These are phyloP conservation scores for Lymantria dispar DNA, from an alignment of 2,888 invertebrate genomes.

Conservation along the genomic window DNA sequence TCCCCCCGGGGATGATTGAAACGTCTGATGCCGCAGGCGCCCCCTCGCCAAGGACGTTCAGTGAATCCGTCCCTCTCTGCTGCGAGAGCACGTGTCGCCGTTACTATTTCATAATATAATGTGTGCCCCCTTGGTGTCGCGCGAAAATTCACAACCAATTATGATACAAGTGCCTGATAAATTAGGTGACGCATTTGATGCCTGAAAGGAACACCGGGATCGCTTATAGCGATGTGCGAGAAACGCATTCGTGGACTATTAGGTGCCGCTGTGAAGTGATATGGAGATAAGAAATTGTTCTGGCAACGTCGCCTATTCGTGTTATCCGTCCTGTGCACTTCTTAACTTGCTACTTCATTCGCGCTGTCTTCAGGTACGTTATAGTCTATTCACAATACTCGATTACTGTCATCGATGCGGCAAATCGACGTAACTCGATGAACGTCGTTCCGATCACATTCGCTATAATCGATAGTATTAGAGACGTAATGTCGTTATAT, in stretches of 20 bases:
- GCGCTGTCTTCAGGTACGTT: slow-evolving; percentile 65
- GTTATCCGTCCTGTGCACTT: slow-evolving; percentile 74
- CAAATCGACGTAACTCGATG: slow-evolving; percentile 20
- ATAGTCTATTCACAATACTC: slow-evolving; percentile 3
- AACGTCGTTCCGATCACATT: slow-evolving; percentile 32
- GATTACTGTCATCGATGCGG: slow-evolving; percentile 15
- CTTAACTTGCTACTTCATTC: slow-evolving; percentile 61
- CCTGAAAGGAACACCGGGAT: slow-evolving; percentile 69
- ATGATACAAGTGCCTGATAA: slow-evolving; percentile 80
- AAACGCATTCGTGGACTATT: slow-evolving; percentile 67
- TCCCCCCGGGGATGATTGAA: slow-evolving; percentile 80
- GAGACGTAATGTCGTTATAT: slow-evolving; percentile 51
- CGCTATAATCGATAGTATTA: slow-evolving; percentile 1
- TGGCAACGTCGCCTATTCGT: slow-evolving; percentile 66
- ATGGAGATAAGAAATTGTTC: slow-evolving; percentile 74
- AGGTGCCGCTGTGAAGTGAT: slow-evolving; percentile 69
- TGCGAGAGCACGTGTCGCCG: slow-evolving; percentile 80
- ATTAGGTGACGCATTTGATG: slow-evolving; percentile 73
- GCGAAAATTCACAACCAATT: slow-evolving; percentile 79
- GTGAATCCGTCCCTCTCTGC: slow-evolving; percentile 83
- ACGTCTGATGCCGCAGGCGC: slow-evolving; percentile 82
- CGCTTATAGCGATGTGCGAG: slow-evolving; percentile 67
- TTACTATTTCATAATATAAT: slow-evolving; percentile 80
- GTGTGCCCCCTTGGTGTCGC: slow-evolving; percentile 77
- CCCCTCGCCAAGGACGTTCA: slow-evolving; percentile 81